A percentile compares a stretch with the other conserved stretches of the same genome.
Conservation (phyloP, 2,113 vertebrate genomes). For the Colistium nudipinnis region DNA sequence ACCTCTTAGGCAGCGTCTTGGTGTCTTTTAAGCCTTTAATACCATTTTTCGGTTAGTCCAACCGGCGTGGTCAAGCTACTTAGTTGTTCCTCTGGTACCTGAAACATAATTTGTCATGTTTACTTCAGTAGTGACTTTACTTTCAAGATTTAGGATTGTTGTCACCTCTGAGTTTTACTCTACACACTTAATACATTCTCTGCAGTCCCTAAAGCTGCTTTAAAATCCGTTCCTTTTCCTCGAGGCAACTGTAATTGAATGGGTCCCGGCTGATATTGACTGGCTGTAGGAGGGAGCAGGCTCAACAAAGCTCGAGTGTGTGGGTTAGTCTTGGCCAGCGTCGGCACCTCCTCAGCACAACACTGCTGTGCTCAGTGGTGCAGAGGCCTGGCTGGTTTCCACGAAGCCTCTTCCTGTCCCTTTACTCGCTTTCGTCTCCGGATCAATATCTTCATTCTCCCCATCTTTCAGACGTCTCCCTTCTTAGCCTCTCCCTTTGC, state of each 20-base stretch:
- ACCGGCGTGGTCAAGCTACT: not conserved
- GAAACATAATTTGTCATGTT: too few relatives aligned
- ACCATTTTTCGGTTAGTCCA: not conserved
- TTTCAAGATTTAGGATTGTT: too few relatives aligned
- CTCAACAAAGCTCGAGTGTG: conserved; percentile 41
- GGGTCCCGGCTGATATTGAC: conserved; percentile 44
- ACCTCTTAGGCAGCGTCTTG: not conserved
- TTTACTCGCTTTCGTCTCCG: conserved; percentile 22
- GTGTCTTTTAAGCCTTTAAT: not conserved
- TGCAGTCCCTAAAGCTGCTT: not conserved
- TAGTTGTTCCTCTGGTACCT: not conserved
- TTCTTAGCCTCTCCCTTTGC: conserved; percentile 24
- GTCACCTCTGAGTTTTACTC: too few relatives aligned
- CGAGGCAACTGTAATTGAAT: conserved; percentile 28
- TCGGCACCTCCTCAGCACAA: conserved; percentile 56
- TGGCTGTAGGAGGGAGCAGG: conserved; percentile 24
- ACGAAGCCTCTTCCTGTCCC: conserved; percentile 36
- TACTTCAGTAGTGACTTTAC: too few relatives aligned
- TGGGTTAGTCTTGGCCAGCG: conserved; percentile 46
- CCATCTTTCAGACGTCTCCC: not conserved
- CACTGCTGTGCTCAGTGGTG: conserved; percentile 48
- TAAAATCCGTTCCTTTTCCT: conserved; percentile 5
- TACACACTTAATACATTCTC: not conserved
- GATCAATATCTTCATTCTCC: conserved; percentile 32
- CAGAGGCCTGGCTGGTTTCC: conserved; percentile 60